phyloP scores from a whole-genome alignment of 2,888 invertebrate species.

The Apodemia hepburni region DNA sequence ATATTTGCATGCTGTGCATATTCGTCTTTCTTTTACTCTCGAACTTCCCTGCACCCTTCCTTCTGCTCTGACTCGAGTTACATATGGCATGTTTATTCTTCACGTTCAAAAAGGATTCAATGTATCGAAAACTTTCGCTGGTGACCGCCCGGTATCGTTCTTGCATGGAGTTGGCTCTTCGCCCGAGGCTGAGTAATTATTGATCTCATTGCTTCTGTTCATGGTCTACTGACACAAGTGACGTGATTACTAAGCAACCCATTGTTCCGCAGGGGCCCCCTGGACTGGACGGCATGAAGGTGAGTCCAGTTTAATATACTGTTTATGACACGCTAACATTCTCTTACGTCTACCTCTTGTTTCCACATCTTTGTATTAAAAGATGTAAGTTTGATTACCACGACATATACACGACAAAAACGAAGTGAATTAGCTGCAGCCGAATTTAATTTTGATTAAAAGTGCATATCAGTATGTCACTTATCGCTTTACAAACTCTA shows the following conservation, averaged over 20 bases:
- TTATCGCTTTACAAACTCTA: too few species aligned
- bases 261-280: slow-evolving; percentile 91
- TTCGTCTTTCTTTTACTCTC: slow-evolving; percentile 43
- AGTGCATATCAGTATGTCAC: too few species aligned
- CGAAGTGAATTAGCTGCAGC: too few species aligned
- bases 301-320: slow-evolving; percentile 67
- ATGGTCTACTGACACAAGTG: background rate
- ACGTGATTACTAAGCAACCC: slow-evolving; percentile 39
- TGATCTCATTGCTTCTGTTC: background rate
- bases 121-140: background rate
- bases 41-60: slow-evolving; percentile 25
- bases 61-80: background rate
- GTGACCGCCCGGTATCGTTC: background rate
- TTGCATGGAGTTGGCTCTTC: slow-evolving; percentile 13
- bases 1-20: slow-evolving; percentile 72
- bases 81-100: background rate
- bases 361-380: background rate
- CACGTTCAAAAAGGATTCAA: background rate
- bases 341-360: background rate
- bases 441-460: too few species aligned
- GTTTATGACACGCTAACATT: background rate
- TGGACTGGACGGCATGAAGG: slow-evolving; percentile 97
- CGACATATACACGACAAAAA: too few species aligned
- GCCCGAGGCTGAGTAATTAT: background rate
- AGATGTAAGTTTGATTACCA: background rate